These are phyloP conservation scores for Hypena proboscidalis DNA, from an alignment of 2,888 invertebrate genomes.

Conservation along the genomic window DNA sequence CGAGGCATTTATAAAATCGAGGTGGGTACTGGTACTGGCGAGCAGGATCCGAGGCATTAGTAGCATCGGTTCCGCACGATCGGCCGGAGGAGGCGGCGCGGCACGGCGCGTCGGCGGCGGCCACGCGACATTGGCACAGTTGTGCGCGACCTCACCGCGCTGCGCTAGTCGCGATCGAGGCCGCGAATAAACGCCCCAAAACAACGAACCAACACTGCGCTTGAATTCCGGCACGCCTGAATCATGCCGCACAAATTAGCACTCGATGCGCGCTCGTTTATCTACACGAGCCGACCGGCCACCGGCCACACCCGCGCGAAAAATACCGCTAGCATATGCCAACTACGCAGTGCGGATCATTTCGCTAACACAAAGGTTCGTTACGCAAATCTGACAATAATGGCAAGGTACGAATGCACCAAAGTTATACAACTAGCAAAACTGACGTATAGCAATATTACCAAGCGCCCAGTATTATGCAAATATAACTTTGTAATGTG, in stretches of 20 bases:
- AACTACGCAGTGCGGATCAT: constrained; percentile 58
- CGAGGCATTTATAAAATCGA: constrained; percentile 24
- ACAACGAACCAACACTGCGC: constrained; percentile 65
- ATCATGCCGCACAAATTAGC: constrained; percentile 68
- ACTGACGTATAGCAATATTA: constrained; percentile 64
- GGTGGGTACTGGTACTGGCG: constrained; percentile 30
- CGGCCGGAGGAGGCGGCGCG: constrained; percentile 57
- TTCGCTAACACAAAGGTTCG: constrained; percentile 39
- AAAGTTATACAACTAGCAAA: constrained; percentile 70
- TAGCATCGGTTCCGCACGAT: constrained; percentile 73
- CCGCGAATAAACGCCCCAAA: constrained; percentile 78
- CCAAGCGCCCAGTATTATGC: constrained; percentile 78
- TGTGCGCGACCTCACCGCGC: constrained; percentile 76
- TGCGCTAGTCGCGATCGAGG: constrained; percentile 72
- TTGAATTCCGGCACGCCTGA: constrained; percentile 79
- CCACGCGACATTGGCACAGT: constrained; percentile 82
- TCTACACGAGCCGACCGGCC: constrained; percentile 42
- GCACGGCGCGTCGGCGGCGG: constrained; percentile 51
- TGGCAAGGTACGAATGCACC: constrained; percentile 50
- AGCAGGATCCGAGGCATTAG: constrained; percentile 37
- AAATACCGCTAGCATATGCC: constrained; percentile 58
- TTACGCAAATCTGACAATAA: constrained; percentile 51
- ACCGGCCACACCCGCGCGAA: constrained; percentile 61
- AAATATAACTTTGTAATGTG: constrained; percentile 77
- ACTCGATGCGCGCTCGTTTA: constrained; percentile 59